A percentile compares a stretch with the other conserved stretches of the same genome.
These are phyloP conservation scores for Ceratina australensis DNA, from an alignment of 1,140 invertebrate species.

Conservation along the genomic window DNA sequence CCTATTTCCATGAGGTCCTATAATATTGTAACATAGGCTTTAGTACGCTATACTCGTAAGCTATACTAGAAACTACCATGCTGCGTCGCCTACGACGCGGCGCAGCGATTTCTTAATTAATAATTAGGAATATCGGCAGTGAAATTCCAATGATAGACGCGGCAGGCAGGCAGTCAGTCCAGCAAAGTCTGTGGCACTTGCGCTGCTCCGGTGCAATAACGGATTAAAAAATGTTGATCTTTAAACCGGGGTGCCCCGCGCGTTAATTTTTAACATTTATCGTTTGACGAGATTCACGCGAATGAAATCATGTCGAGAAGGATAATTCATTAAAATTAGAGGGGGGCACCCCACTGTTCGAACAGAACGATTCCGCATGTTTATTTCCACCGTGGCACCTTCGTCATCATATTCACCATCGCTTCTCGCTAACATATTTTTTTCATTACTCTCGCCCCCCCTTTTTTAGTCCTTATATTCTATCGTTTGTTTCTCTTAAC, in stretches of 20 bases:
- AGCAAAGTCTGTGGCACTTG: conserved; percentile 70
- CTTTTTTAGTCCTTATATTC: conserved; percentile 27
- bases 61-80: conserved; percentile 68
- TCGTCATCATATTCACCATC: conserved; percentile 65
- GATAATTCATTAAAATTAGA: conserved; percentile 71
- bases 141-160: conserved; percentile 80
- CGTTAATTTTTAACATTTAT: conserved; percentile 71
- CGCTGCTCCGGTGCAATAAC: conserved; percentile 67
- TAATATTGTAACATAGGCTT: conserved; percentile 70
- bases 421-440: conserved; percentile 53
- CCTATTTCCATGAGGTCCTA: conserved; percentile 64
- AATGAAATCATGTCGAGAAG: conserved; percentile 54
- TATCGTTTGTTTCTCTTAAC: conserved; percentile 10
- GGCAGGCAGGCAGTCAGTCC: conserved; percentile 71
- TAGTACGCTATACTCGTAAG: conserved; percentile 68
- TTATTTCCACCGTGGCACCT: conserved; percentile 70
- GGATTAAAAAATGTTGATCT: conserved; percentile 63
- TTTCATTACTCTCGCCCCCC: conserved; percentile 29
- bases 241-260: conserved; percentile 73
- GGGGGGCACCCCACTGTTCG: conserved; percentile 74
- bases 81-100: conserved; percentile 65
- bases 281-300: conserved; percentile 44
- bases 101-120: conserved; percentile 70
- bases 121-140: conserved; percentile 81
- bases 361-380: conserved; percentile 60